phyloP scores from a whole-genome alignment of 2,113 vertebrate species.

The Progne subis region DNA sequence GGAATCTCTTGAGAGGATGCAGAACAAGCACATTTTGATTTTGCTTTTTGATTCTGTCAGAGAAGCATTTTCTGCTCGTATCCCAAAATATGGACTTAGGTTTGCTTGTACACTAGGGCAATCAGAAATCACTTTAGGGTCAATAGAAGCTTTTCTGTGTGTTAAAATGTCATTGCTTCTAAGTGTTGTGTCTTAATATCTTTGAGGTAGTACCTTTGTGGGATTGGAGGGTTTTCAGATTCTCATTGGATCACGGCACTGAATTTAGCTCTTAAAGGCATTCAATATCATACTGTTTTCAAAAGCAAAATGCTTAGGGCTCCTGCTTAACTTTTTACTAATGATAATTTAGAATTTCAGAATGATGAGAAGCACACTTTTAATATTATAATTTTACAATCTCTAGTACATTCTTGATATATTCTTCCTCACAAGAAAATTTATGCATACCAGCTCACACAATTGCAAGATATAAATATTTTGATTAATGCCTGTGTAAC shows the following conservation, averaged over 20 bases:
- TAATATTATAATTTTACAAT: neutral
- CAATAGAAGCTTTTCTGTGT: neutral
- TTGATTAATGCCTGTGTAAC: neutral
- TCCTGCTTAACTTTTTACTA: neutral
- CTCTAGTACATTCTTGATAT: neutral
- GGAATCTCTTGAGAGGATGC: neutral
- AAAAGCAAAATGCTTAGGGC: neutral
- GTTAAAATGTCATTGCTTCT: neutral
- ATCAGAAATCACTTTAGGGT: neutral
- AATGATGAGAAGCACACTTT: neutral
- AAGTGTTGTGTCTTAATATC: neutral
- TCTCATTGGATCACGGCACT: neutral
- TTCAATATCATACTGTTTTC: neutral
- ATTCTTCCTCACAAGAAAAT: neutral
- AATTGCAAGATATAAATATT: neutral
- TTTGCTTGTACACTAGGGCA: neutral
- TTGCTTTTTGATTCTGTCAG: neutral
- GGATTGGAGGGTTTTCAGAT: neutral
- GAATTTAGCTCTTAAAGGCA: neutral
- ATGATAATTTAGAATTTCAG: neutral
- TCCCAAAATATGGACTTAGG: neutral
- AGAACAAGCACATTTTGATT: constrained; percentile 9
- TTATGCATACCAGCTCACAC: neutral
- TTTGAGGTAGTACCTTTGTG: neutral
- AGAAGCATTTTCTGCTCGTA: neutral